Evolutionary conservation across 2,797 vertebrate genomes (phyloP), one percentile per base, ranked within the genome.

Genomic region (Buphagus erythrorhynchus): DNA sequence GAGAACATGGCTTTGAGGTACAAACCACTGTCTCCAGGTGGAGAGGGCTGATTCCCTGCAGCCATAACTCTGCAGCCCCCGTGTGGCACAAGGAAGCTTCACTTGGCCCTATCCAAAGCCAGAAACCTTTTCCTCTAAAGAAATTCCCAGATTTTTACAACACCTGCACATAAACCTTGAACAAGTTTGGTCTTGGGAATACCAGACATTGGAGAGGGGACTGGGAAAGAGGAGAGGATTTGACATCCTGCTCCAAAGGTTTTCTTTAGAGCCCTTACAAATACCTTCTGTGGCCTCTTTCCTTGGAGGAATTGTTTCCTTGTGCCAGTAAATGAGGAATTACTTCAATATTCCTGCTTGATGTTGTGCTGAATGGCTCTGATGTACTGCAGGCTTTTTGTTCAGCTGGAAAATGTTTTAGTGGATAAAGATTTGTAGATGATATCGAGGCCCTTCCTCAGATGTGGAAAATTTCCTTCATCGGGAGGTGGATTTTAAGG

Each of bases 281-380:
- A 61, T 79, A 46, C 58, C 46, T 90, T 52, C 62, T 58, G 68
- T 43, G 52, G 90, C 89, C 80, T 88, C 67, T 73, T 78, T 28
- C 36, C 55, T 73, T 90, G 84, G 83, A 90, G 76, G 83, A 90
- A 54, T 9, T 38, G 15, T 69, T 85, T 81, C 74, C 81, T 82
- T 26, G 31, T 95, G 94, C 93, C 95, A 95, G 4, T 33, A 95
- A 90, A 96, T 90, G 54, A 88, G 93, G 88, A 93, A 88, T 91
- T 86, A 26, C 63, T 97, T 82, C 88, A 92, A 57, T 80, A 65
- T 67, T 91, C 31, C 26, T 57, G 80, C 66, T 72, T 55, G 35
- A 5, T 51, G 28, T 51, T 72, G 49, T 65, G 62, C 69, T 94
- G 90, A 55, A 43, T 19, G 45, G 13, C 68, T 58, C 59, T 76